A percentile compares a stretch with the other conserved stretches of the same genome.
Evolutionary conservation across 2,888 invertebrate genomes (phyloP).

Genomic region (Cerastoderma edule): DNA sequence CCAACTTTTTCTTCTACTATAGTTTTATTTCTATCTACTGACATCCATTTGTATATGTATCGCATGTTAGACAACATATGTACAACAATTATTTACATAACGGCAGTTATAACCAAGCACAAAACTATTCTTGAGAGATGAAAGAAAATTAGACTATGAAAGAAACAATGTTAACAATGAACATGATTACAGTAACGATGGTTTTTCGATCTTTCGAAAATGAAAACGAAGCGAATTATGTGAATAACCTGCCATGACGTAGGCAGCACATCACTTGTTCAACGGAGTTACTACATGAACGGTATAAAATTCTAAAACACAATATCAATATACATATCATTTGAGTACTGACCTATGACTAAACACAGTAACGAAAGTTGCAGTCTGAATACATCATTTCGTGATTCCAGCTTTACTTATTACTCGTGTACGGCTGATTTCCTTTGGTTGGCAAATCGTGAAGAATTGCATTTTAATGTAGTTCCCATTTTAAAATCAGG

Average conservation of each 20-base stretch:
- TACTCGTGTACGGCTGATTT: too few species aligned
- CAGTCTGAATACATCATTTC: too few species aligned
- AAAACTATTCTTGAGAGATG: background rate
- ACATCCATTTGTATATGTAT: slow-evolving; percentile 27
- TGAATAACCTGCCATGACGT: background rate
- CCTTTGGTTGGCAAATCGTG: too few species aligned
- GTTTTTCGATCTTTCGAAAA: too few species aligned
- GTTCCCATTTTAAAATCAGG: too few species aligned
- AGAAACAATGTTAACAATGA: too few species aligned
- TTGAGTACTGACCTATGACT: too few species aligned
- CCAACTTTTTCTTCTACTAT: slow-evolving; percentile 22
- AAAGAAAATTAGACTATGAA: too few species aligned
- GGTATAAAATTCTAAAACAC: slow-evolving; percentile 20
- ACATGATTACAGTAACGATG: too few species aligned
- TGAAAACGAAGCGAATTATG: background rate
- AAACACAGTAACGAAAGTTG: too few species aligned
- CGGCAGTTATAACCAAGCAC: background rate
- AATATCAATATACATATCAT: slow-evolving; percentile 15
- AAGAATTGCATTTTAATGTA: too few species aligned
- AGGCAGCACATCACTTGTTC: background rate
- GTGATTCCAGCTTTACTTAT: too few species aligned
- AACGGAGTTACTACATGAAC: slow-evolving; percentile 1
- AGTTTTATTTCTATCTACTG: slow-evolving; percentile 55
- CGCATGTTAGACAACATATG: slow-evolving; percentile 19
- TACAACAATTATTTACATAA: slow-evolving; percentile 21